phyloP scores from a whole-genome alignment of 2,797 vertebrate species.

The Urophycis tenuis region DNA sequence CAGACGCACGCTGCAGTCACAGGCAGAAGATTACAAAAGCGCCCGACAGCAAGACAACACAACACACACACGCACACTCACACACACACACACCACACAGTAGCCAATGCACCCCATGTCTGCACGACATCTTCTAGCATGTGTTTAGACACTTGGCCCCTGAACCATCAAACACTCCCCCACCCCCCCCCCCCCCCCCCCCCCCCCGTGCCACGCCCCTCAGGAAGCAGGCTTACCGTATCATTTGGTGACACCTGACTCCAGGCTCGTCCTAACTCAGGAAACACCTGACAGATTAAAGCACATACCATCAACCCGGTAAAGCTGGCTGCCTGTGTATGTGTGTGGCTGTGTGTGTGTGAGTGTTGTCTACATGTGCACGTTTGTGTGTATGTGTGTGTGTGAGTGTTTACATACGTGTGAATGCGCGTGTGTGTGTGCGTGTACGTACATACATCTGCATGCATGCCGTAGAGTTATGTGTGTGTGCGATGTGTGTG shows the following conservation, averaged over 20 bases:
- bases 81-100: neutral
- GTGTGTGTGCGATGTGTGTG: conserved; percentile 15
- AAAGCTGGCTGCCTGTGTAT: conserved; percentile 32
- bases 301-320: conserved; percentile 46
- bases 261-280: conserved; percentile 54
- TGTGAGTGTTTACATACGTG: too few species aligned
- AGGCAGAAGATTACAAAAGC: too few species aligned
- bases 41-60: neutral
- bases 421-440: conserved; percentile 21
- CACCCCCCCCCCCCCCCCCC: neutral
- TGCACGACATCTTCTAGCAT: neutral
- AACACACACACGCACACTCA: too few species aligned
- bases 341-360: conserved; percentile 11
- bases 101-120: neutral
- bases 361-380: conserved; percentile 10
- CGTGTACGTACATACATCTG: conserved; percentile 11
- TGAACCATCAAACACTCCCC: neutral
- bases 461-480: neutral
- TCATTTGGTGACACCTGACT: conserved; percentile 50
- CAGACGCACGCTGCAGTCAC: neutral
- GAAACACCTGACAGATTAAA: conserved; percentile 60
- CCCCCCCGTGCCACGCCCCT: conserved; percentile 10
- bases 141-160: conserved; percentile 12
- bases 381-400: conserved; percentile 9
- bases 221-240: conserved; percentile 43